These are phyloP conservation scores for Jacana jacana DNA, from an alignment of 2,113 vertebrate species.

Conservation along the genomic window DNA sequence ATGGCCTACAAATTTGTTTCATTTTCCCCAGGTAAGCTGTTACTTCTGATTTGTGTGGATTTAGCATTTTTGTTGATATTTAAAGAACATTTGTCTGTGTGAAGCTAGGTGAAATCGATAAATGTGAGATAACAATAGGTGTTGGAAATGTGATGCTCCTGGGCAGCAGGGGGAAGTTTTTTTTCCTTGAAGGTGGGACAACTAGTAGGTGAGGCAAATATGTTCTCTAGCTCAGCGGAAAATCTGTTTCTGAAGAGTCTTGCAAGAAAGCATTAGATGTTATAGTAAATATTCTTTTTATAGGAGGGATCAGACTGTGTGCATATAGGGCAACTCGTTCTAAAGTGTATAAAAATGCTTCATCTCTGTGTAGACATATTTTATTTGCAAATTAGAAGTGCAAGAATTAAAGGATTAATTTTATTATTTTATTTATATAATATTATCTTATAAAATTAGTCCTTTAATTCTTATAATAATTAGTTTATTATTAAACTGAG, in stretches of 20 bases:
- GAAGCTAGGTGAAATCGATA: neutral
- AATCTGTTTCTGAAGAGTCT: neutral
- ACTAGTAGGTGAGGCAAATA: neutral
- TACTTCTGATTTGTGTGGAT: neutral
- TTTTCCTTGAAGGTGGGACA: neutral
- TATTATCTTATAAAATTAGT: no score
- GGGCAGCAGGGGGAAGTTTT: neutral
- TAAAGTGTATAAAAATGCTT: neutral
- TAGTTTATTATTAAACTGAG: no score
- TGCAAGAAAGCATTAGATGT: neutral
- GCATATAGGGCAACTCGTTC: neutral
- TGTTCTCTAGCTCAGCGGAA: neutral
- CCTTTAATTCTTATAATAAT: no score
- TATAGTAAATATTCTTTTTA: neutral
- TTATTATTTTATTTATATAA: no score
- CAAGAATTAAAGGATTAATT: neutral
- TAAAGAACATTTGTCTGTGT: neutral
- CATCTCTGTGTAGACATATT: neutral
- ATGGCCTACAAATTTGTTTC: constrained; percentile 93
- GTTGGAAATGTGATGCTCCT: neutral
- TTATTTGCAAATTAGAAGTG: neutral
- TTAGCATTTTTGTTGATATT: neutral
- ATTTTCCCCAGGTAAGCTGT: constrained; percentile 81
- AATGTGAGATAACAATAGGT: neutral
- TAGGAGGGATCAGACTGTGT: neutral